phyloP scores from a whole-genome alignment of 2,113 vertebrate genomes.

The Sinocyclocheilus rhinocerous region DNA sequence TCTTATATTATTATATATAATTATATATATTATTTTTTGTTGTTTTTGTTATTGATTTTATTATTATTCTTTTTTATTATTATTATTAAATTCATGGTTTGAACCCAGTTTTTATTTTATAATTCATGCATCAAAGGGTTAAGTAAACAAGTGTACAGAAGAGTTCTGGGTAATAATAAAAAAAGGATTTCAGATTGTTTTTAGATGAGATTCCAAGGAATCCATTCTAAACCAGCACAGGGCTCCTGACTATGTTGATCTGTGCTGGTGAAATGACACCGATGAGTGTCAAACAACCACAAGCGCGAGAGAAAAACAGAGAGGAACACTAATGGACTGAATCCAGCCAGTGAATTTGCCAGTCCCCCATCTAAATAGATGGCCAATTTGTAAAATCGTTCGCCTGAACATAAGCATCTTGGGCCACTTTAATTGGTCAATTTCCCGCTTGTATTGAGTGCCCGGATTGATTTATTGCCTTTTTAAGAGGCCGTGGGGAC shows the following conservation, averaged over 20 bases:
- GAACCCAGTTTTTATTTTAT: too few species aligned
- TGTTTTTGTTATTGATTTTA: too few species aligned
- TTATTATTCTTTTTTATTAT: too few species aligned
- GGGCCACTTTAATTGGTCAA: conserved; percentile 85
- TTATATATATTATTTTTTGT: too few species aligned
- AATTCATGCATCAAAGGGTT: too few species aligned
- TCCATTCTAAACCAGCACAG: conserved; percentile 46
- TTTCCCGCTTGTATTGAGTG: conserved; percentile 83
- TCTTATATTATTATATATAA: not conserved
- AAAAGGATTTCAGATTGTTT: too few species aligned
- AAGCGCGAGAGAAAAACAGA: conserved; percentile 7
- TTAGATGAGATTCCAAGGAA: conserved; percentile 16
- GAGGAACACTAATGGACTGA: conserved; percentile 67
- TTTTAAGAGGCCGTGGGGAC: conserved; percentile 81
- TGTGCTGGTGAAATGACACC: conserved; percentile 63
- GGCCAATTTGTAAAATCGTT: conserved; percentile 83
- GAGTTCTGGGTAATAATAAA: too few species aligned
- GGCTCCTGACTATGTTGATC: conserved; percentile 48
- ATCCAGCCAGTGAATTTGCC: conserved; percentile 68
- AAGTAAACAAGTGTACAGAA: not conserved
- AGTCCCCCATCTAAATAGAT: conserved; percentile 78
- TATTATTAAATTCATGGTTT: too few species aligned
- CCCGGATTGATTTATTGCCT: conserved; percentile 84
- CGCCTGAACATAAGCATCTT: conserved; percentile 81
- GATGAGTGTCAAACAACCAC: conserved; percentile 60